Conservation (phyloP, 2,113 vertebrate species). For the Trachemys scripta region DNA sequence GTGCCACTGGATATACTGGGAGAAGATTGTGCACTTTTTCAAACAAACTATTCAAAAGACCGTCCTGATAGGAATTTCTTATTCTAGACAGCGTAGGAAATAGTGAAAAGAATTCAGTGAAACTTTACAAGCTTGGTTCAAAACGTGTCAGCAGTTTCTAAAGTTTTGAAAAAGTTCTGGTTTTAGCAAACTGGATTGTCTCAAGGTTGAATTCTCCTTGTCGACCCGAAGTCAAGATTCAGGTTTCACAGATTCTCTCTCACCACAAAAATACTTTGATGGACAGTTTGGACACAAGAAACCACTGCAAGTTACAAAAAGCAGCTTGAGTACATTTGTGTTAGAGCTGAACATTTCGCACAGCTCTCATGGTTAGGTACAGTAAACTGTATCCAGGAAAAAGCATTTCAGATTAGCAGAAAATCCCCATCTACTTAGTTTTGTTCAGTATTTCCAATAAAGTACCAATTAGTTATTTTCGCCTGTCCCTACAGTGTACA, state of each 20-base stretch:
- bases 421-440: background rate
- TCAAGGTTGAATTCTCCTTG: slow-evolving; percentile 31
- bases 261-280: background rate
- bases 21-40: slow-evolving; percentile 18
- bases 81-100: background rate
- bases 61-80: slow-evolving; percentile 10
- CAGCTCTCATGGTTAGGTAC: background rate
- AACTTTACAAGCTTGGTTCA: slow-evolving; percentile 4
- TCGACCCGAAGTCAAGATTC: slow-evolving; percentile 23
- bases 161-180: slow-evolving; percentile 15
- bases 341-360: background rate
- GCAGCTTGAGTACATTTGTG: background rate
- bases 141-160: background rate
- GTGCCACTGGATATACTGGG: background rate
- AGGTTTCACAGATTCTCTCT: background rate
- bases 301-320: background rate
- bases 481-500: background rate
- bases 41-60: slow-evolving; percentile 8
- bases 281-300: background rate
- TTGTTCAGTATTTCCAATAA: background rate
- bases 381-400: background rate
- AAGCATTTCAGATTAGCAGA: background rate
- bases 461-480: background rate
- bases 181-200: slow-evolving; percentile 28
- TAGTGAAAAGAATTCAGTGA: background rate